A percentile compares a stretch with the other conserved stretches of the same genome.
Conservation (phyloP, 2,113 vertebrate genomes). For the Mohoua ochrocephala region DNA sequence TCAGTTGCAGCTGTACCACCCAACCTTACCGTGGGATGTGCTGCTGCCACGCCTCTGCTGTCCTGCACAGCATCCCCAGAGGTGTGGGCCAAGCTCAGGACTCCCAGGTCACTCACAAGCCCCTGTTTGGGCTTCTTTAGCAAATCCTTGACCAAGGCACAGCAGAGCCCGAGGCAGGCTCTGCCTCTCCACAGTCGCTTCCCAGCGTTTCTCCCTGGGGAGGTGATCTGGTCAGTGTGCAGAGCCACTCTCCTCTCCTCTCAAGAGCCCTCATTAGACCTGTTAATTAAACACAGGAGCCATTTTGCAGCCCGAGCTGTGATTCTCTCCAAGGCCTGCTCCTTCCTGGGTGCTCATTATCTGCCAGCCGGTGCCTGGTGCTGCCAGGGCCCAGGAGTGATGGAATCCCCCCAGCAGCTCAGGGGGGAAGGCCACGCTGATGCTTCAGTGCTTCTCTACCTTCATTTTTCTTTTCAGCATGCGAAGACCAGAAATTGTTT, state of each 20-base stretch:
- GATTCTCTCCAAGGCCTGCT: background rate
- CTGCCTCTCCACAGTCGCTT: background rate
- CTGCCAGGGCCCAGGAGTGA: background rate
- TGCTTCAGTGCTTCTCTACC: background rate
- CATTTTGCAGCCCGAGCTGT: background rate
- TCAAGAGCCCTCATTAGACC: background rate
- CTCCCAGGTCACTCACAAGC: background rate
- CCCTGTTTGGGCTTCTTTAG: background rate
- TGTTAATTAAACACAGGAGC: background rate
- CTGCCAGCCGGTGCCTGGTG: background rate
- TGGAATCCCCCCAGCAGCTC: background rate
- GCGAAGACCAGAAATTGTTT: background rate
- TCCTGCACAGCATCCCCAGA: background rate
- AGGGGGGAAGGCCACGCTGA: background rate
- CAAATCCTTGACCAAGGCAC: background rate
- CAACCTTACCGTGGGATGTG: rapidly evolving
- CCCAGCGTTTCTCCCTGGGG: rapidly evolving
- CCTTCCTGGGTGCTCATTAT: background rate
- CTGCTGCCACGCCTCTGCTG: background rate
- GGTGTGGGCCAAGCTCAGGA: no score
- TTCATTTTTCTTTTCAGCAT: background rate
- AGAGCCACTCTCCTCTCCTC: rapidly evolving
- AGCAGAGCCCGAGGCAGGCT: background rate
- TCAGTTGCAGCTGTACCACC: background rate
- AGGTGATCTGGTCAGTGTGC: background rate